Evolutionary conservation across 2,888 invertebrate genomes (phyloP), one percentile per base, ranked within the genome.

Genomic region (Sarcophaga subvicina): DNA sequence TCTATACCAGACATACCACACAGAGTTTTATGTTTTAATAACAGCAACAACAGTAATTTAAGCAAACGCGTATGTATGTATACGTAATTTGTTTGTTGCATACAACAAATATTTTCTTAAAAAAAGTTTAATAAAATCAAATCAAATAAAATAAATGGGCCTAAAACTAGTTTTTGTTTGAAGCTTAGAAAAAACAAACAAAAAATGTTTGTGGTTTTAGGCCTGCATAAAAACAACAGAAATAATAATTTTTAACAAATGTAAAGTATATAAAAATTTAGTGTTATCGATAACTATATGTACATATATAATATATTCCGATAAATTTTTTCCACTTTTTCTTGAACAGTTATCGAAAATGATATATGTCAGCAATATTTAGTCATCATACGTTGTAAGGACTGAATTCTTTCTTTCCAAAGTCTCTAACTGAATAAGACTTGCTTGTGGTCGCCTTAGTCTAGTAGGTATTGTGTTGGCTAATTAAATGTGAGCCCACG

Each of bases 21-120:
- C 54, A 54, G 12, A 17, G 54, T 17, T 17, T 54, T 17, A 17
- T 54, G 37, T 17, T 54, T 54, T 4, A 54, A 17, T 54, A 54
- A 17, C 3, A 54, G 3, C 54, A 54, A 14, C 8, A 54, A 17
- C 17, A 54, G 17, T 4, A 37, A 37, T 37, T 37, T 37, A 54
- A 14, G 54, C 54, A 54, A 14, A 54, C 12, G 27, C 59, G 64
- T 14, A 80, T 71, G 73, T 37, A 27, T 73, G 64, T 22, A 22
- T 37, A 37, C 6, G 37, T 25, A 47, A n/a, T 60, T 62, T 67
- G 70, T 70, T 64, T 54, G 54, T 54, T 54, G 54, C 17, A 49
- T 37, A 64, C 45, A 60, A 27, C 17, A 72, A 27, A n/a, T 14
- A 71, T 72, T 62, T 66, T 66, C 5, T 54, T 14, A 54, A 14